These are phyloP conservation scores for Desmophyllum pertusum DNA, from an alignment of 92 coral and sea anemone genomes.

Conservation along the genomic window DNA sequence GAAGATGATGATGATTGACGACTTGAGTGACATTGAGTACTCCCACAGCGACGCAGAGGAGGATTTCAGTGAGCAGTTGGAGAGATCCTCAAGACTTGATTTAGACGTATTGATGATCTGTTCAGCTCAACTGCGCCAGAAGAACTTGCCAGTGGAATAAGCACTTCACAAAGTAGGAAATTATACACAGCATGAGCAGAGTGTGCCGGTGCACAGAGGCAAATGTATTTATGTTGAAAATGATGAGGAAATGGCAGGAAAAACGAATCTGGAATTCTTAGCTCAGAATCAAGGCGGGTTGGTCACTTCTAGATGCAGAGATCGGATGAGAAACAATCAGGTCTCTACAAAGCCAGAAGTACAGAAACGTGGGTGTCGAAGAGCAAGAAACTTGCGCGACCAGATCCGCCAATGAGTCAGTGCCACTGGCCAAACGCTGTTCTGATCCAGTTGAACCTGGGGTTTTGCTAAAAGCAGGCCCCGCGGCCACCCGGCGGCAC, in stretches of 20 bases:
- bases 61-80: background rate
- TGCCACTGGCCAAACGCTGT: background rate
- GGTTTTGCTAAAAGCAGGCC: too few relatives aligned
- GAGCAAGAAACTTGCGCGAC: background rate
- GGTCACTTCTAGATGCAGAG: constrained; percentile 12
- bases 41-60: constrained; percentile 4
- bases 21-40: background rate
- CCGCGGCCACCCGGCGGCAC: too few relatives aligned
- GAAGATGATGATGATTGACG: constrained; percentile 25
- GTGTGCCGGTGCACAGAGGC: background rate
- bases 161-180: background rate
- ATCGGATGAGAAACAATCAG: background rate
- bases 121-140: background rate
- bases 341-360: background rate
- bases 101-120: background rate
- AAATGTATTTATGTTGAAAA: constrained; percentile 40
- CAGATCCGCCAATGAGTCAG: background rate
- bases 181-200: background rate
- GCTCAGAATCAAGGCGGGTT: constrained; percentile 18
- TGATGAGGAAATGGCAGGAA: constrained; percentile 23
- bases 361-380: background rate
- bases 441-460: background rate
- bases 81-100: background rate
- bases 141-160: background rate
- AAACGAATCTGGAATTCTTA: constrained; percentile 14